These are phyloP conservation scores for Autographa pulchrina DNA, from an alignment of 2,888 invertebrate genomes.

Conservation along the genomic window DNA sequence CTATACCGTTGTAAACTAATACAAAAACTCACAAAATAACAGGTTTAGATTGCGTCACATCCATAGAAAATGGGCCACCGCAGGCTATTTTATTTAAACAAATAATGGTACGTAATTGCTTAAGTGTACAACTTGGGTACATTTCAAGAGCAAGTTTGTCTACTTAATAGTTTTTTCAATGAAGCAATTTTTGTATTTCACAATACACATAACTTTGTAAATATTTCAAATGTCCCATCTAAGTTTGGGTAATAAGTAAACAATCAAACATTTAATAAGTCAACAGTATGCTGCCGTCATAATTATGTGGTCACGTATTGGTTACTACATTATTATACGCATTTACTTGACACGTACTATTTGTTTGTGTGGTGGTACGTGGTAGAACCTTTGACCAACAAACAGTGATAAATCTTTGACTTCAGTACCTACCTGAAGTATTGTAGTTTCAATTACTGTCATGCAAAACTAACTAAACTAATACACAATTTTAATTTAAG, in stretches of 20 bases:
- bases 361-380: slow-evolving; percentile 5
- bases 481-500: no score
- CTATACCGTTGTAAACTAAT: slow-evolving; percentile 1
- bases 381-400: slow-evolving; percentile 38
- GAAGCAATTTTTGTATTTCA: background rate
- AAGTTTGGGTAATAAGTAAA: background rate
- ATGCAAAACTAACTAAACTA: no score
- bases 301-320: background rate
- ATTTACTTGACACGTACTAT: slow-evolving; percentile 31
- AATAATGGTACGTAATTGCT: slow-evolving; percentile 2
- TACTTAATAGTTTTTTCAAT: background rate
- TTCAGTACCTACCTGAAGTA: no score
- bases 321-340: slow-evolving; percentile 11
- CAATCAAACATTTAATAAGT: slow-evolving; percentile 6
- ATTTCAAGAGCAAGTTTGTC: background rate
- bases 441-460: no score
- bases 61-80: slow-evolving; percentile 2
- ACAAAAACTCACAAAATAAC: background rate
- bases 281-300: slow-evolving; percentile 18
- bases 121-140: background rate
- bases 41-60: background rate
- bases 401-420: slow-evolving; percentile 37
- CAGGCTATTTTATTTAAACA: slow-evolving; percentile 10
- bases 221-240: background rate
- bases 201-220: background rate